Evolutionary conservation across 2,888 invertebrate genomes (phyloP).

Genomic region (Plemyria rubiginata): DNA sequence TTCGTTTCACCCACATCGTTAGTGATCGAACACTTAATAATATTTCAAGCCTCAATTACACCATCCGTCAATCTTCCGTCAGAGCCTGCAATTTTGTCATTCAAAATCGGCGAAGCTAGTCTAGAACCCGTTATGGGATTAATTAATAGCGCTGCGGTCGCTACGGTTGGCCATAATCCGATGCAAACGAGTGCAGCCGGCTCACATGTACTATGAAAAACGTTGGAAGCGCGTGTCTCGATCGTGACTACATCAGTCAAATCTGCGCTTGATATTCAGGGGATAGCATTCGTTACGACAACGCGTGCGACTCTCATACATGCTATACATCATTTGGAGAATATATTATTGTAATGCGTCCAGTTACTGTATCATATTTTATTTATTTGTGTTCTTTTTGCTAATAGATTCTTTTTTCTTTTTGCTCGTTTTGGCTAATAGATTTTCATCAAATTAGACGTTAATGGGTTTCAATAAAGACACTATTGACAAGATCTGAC

Average conservation of each 20-base stretch:
- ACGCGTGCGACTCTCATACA: conserved; percentile 57
- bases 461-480: conserved; percentile 32
- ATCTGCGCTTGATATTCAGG: conserved; percentile 73
- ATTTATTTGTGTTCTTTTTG: conserved; percentile 22
- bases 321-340: conserved; percentile 57
- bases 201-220: conserved; percentile 64
- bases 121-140: conserved; percentile 67
- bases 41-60: conserved; percentile 72
- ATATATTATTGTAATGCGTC: conserved; percentile 54
- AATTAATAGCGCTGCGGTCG: conserved; percentile 66
- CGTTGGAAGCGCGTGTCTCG: conserved; percentile 66
- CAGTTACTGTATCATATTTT: conserved; percentile 43
- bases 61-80: conserved; percentile 65
- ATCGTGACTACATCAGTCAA: conserved; percentile 79
- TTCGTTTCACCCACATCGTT: conserved; percentile 56
- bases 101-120: conserved; percentile 66
- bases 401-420: no score
- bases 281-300: conserved; percentile 70
- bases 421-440: conserved; percentile 37
- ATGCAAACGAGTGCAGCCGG: conserved; percentile 65
- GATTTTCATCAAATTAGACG: conserved; percentile 37
- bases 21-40: conserved; percentile 58
- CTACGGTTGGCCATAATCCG: conserved; percentile 58
- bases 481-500: conserved; percentile 31
- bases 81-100: conserved; percentile 70